Evolutionary conservation across 2,113 vertebrate genomes (phyloP).

Genomic region (Rhea pennata): DNA sequence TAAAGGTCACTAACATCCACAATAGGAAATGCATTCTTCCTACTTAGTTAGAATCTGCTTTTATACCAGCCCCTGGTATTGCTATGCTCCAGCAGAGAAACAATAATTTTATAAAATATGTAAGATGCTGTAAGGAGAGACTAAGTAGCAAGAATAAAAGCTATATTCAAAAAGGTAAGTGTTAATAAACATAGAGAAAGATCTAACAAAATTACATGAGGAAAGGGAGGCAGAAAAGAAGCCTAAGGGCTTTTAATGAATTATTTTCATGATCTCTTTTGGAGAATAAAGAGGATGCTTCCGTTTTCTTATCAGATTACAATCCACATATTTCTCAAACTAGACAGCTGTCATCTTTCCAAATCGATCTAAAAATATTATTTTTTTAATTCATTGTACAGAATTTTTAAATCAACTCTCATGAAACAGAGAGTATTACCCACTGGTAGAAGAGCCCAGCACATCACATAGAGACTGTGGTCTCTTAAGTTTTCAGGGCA

Average conservation of each 20-base stretch:
- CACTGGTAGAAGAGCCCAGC: not conserved
- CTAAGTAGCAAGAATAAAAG: not conserved
- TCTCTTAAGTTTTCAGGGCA: not conserved
- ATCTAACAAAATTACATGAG: not conserved
- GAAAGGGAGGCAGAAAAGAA: not conserved
- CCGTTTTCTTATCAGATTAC: not conserved
- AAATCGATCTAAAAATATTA: not conserved
- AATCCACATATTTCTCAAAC: not conserved
- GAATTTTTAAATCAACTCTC: not conserved
- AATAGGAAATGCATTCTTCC: not conserved
- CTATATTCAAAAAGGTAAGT: not conserved
- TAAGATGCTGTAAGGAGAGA: not conserved
- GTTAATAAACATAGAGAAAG: not conserved
- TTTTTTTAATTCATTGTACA: not conserved
- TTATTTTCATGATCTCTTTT: not conserved
- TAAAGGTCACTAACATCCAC: not conserved
- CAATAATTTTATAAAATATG: not conserved
- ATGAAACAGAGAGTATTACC: not conserved
- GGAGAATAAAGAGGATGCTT: not conserved
- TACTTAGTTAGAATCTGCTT: not conserved
- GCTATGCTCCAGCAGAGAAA: not conserved
- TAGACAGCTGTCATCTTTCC: not conserved
- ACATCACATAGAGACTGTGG: not conserved
- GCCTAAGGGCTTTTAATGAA: not conserved
- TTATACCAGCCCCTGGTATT: not conserved